Evolutionary conservation across 2,888 invertebrate genomes (phyloP).

Genomic region (Panorpa germanica): DNA sequence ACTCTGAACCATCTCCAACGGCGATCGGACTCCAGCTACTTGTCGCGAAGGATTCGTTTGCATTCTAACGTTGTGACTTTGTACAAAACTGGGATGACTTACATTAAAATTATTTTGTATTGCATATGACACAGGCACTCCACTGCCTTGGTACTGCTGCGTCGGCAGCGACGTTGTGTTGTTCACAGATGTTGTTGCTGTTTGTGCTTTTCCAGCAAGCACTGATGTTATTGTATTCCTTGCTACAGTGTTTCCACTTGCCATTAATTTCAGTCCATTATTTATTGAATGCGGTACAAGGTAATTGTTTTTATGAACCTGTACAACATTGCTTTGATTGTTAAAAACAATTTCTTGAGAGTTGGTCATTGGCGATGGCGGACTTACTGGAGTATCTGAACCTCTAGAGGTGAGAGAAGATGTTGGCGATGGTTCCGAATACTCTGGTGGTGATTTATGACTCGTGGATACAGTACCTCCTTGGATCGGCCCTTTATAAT

Average conservation of each 20-base stretch:
- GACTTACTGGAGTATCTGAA: constrained; percentile 25
- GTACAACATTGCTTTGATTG: no score
- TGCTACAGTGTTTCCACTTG: constrained; percentile 52
- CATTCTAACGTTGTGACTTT: constrained; percentile 5
- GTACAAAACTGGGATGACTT: neutral
- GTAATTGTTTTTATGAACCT: no score
- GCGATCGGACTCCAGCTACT: no score
- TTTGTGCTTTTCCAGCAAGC: constrained; percentile 53
- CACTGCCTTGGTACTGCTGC: constrained; percentile 20
- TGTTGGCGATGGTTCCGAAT: constrained; percentile 40
- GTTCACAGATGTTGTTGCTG: constrained; percentile 48
- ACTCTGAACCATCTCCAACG: constrained; percentile 60
- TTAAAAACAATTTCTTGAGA: no score
- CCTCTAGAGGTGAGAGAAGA: constrained; percentile 28
- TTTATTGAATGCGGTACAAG: constrained; percentile 20
- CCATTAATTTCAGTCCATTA: constrained; percentile 33
- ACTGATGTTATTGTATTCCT: constrained; percentile 70
- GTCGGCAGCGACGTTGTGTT: constrained; percentile 26
- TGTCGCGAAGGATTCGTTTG: no score
- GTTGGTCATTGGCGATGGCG: constrained; percentile 11
- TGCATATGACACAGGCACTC: constrained; percentile 30
- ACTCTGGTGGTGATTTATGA: constrained; percentile 50
- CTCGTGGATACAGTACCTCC: constrained; percentile 73
- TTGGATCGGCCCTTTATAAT: constrained; percentile 55
- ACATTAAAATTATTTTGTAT: no score